phyloP scores from a whole-genome alignment of 2,797 vertebrate species.

The Sebastes miniatus region DNA sequence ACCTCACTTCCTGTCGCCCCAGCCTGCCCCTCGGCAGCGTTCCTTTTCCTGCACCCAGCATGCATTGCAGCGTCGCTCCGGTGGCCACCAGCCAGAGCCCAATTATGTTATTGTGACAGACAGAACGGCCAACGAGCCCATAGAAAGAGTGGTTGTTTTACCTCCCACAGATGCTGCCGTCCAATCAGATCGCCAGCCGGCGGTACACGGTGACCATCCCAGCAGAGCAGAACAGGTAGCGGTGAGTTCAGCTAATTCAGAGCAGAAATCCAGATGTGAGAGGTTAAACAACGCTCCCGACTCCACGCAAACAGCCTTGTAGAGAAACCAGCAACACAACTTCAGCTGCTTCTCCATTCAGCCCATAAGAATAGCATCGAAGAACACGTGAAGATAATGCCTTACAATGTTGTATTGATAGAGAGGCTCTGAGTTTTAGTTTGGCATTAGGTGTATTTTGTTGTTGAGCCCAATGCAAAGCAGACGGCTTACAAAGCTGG shows the following conservation, averaged over 20 bases:
- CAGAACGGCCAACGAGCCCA: conserved; percentile 69
- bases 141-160: conserved; percentile 68
- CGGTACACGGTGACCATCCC: neutral
- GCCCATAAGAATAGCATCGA: neutral
- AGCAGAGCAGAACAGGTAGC: conserved; percentile 43
- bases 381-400: neutral
- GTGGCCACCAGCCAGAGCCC: conserved; percentile 73
- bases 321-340: conserved; percentile 21
- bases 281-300: conserved; percentile 49
- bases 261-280: conserved; percentile 72
- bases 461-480: neutral
- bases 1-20: conserved; percentile 81
- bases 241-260: conserved; percentile 40
- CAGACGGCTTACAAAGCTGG: neutral
- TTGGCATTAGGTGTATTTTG: neutral
- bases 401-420: neutral
- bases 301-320: conserved; percentile 79
- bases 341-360: neutral
- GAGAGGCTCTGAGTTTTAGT: neutral
- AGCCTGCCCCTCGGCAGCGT: conserved; percentile 80
- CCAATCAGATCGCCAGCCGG: conserved; percentile 55
- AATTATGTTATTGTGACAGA: conserved; percentile 66
- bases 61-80: conserved; percentile 80
- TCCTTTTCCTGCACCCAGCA: conserved; percentile 87
- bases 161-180: conserved; percentile 42